Percentiles rank a stretch among this genome's conserved stretches.
These are phyloP conservation scores for Lepas anatifera DNA, from an alignment of 2,888 invertebrate genomes.

Conservation along the genomic window DNA sequence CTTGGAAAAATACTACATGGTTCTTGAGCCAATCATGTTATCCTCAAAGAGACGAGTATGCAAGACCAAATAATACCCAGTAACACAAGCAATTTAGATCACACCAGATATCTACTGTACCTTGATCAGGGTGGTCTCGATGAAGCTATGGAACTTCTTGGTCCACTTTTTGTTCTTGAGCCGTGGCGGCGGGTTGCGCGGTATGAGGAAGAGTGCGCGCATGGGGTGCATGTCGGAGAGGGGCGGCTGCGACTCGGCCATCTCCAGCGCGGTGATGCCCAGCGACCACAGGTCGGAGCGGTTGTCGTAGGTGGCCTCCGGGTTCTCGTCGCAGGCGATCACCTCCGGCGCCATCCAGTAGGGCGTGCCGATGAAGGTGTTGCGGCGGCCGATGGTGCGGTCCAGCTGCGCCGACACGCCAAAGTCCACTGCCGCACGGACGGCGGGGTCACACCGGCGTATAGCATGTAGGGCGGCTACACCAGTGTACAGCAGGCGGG, in stretches of 20 bases:
- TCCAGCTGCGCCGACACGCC: slow-evolving; percentile 99
- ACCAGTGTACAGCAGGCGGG: too few relatives aligned
- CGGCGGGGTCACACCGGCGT: neutral
- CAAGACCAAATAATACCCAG: too few relatives aligned
- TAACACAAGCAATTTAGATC: too few relatives aligned
- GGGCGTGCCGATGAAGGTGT: slow-evolving; percentile 97
- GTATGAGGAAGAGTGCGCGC: slow-evolving; percentile 96
- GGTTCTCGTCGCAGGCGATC: slow-evolving; percentile 99
- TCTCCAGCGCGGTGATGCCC: slow-evolving; percentile 97
- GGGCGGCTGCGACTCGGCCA: slow-evolving; percentile 99
- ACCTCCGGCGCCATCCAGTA: slow-evolving; percentile 99
- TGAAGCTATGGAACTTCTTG: slow-evolving; percentile 94
- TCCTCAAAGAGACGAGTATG: too few relatives aligned
- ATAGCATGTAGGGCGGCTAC: too few relatives aligned
- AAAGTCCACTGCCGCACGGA: slow-evolving; percentile 66
- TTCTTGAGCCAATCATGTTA: too few relatives aligned
- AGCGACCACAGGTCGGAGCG: slow-evolving; percentile 82
- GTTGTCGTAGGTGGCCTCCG: slow-evolving; percentile 99
- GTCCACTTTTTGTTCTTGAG: slow-evolving; percentile 93
- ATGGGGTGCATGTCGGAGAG: slow-evolving; percentile 99
- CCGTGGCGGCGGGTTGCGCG: slow-evolving; percentile 93
- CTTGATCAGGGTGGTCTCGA: slow-evolving; percentile 96
- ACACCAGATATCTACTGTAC: too few relatives aligned
- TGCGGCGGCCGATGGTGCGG: slow-evolving; percentile 94
- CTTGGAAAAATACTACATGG: too few relatives aligned